Percentiles rank a stretch among this genome's conserved stretches.
Evolutionary conservation across 2,888 invertebrate genomes (phyloP).

Genomic region (Drosophila mulleri): DNA sequence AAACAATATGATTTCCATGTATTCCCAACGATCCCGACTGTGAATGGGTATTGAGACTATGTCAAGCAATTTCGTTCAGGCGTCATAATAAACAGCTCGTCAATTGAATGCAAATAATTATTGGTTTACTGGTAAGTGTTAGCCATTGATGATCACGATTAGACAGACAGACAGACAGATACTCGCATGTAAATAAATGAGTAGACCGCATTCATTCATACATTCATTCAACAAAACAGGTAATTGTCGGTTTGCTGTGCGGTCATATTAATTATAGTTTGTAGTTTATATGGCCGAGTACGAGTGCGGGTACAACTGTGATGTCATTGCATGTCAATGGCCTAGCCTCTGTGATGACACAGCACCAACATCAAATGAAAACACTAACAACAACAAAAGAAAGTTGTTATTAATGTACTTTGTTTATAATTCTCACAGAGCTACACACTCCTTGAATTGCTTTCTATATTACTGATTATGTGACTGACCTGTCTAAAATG

Average conservation of each 20-base stretch:
- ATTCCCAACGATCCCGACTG: neutral
- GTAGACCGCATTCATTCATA: conserved; percentile 24
- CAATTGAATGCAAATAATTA: conserved; percentile 59
- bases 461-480: conserved; percentile 19
- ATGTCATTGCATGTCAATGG: conserved; percentile 64
- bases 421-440: conserved; percentile 35
- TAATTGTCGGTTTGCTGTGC: conserved; percentile 23
- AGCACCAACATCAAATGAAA: conserved; percentile 25
- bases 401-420: conserved; percentile 37
- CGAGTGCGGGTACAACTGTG: conserved; percentile 40
- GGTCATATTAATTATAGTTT: conserved; percentile 62
- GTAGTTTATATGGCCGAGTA: conserved; percentile 22
- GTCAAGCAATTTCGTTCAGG: conserved; percentile 21
- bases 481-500: conserved; percentile 24
- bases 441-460: conserved; percentile 26
- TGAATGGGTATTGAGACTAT: conserved; percentile 27
- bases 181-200: conserved; percentile 8
- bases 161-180: conserved; percentile 11
- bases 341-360: conserved; percentile 47
- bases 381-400: conserved; percentile 35
- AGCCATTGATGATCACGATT: conserved; percentile 46
- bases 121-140: conserved; percentile 40
- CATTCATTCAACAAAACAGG: conserved; percentile 39
- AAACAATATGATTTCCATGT: conserved; percentile 21
- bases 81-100: conserved; percentile 34